Evolutionary conservation across 1,140 invertebrate species (phyloP), one percentile per base, ranked within the genome.

Genomic region (Oscheius sp.): DNA sequence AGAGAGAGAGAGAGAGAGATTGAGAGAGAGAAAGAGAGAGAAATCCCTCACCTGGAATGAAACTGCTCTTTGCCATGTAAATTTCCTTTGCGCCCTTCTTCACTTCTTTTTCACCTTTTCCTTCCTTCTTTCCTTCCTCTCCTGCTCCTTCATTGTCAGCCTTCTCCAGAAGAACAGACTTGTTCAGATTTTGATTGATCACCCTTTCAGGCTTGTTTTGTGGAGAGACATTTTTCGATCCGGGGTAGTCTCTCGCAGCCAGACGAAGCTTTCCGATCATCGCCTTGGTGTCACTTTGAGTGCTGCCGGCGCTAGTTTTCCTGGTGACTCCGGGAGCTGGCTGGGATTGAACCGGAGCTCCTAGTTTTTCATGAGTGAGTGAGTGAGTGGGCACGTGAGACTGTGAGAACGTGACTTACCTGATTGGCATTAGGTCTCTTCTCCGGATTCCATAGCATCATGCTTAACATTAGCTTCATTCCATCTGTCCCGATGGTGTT

Each of bases 381-480:
- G 93, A 94, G 86, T 92, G 93, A 13, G 89, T 88, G 82, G n/a
- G n/a, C 90, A 90, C 76, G 89, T 89, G 73, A 82, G 84, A 84
- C 85, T 82, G 80, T 85, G 67, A 78, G 77, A 79, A 45, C 18
- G 55, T 10, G 29, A 26, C 15, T 61, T 29, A 91, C 83, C 91
- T 91, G 79, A 91, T 92, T 69, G 3, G 94, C 93, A 0, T 91
- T 93, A 0, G 95, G 96, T 78, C 96, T 88, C 80, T 92, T 92
- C 29, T 91, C 88, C 0, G 96, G 95, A 86, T 97, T 94, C 90
- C 95, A 98, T 55, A 90, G 88, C 49, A 99, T 84, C 87, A 97
- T 89, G 74, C 93, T 91, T 79, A 91, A 90, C 82, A 99, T 90
- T 46, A 99, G 84, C 77, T 90, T 88, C 29, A 97, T 88, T 1